These are phyloP conservation scores for Poecile montanus DNA, from an alignment of 2,797 vertebrate species.

Conservation along the genomic window DNA sequence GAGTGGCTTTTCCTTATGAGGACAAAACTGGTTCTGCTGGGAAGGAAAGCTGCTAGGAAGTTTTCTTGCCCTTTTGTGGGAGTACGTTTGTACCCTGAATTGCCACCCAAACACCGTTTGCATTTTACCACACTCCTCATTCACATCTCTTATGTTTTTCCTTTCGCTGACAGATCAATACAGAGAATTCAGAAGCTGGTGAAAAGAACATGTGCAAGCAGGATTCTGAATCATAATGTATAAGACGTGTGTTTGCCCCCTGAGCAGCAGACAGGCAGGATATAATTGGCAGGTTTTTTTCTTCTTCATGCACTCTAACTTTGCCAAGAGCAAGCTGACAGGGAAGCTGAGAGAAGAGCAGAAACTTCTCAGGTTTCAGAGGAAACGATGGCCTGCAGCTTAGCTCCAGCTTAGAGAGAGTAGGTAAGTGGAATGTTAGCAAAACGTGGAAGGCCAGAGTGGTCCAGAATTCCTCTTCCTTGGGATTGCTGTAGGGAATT, in stretches of 20 bases:
- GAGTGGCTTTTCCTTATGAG: background rate
- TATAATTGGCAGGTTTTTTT: conserved; percentile 40
- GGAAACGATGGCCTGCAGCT: background rate
- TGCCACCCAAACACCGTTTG: background rate
- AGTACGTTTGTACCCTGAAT: background rate
- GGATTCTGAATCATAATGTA: conserved; percentile 24
- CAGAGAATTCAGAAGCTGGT: background rate
- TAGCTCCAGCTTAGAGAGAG: background rate
- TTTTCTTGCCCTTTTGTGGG: background rate
- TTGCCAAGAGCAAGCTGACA: conserved; percentile 24
- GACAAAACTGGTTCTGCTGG: background rate
- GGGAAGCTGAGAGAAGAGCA: conserved; percentile 15
- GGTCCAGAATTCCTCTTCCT: background rate
- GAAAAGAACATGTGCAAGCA: background rate
- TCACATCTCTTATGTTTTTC: background rate
- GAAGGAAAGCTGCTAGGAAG: background rate
- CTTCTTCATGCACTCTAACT: conserved; percentile 20
- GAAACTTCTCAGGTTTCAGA: background rate
- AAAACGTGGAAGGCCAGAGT: background rate
- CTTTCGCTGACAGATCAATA: background rate
- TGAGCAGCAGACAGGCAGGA: background rate
- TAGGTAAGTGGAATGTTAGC: background rate
- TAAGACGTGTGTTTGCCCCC: background rate
- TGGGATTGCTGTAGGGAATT: background rate
- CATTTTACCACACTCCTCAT: background rate